phyloP scores from a whole-genome alignment of 2,113 vertebrate species.

The Eurypyga helias region DNA sequence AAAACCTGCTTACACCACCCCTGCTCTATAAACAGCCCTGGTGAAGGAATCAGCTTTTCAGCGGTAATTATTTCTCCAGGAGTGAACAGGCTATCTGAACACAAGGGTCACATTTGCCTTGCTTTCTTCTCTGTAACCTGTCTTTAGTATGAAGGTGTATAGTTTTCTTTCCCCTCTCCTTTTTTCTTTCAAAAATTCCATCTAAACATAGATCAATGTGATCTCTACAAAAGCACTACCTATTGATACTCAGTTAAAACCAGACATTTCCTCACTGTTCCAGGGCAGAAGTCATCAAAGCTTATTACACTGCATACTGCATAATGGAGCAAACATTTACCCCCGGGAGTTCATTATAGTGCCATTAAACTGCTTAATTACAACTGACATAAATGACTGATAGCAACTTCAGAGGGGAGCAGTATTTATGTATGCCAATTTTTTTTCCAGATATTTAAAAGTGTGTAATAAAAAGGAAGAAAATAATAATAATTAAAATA shows the following conservation, averaged over 20 bases:
- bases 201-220: background rate
- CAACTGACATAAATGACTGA: conserved; percentile 38
- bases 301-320: background rate
- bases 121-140: background rate
- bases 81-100: background rate
- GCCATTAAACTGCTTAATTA: conserved; percentile 45
- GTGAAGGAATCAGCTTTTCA: background rate
- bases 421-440: background rate
- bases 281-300: conserved; percentile 43
- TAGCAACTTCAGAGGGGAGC: background rate
- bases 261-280: conserved; percentile 20
- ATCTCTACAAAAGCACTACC: background rate
- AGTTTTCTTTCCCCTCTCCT: background rate
- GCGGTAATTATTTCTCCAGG: background rate
- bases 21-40: background rate
- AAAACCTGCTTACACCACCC: background rate
- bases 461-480: background rate
- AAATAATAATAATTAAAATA: background rate
- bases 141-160: background rate
- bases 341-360: conserved; percentile 1
- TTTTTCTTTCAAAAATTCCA: background rate
- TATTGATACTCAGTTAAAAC: background rate
- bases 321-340: conserved; percentile 22
- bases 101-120: background rate
- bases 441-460: background rate